These are phyloP conservation scores for Tychaedon coryphoeus DNA, from an alignment of 2,113 vertebrate genomes.

Conservation along the genomic window DNA sequence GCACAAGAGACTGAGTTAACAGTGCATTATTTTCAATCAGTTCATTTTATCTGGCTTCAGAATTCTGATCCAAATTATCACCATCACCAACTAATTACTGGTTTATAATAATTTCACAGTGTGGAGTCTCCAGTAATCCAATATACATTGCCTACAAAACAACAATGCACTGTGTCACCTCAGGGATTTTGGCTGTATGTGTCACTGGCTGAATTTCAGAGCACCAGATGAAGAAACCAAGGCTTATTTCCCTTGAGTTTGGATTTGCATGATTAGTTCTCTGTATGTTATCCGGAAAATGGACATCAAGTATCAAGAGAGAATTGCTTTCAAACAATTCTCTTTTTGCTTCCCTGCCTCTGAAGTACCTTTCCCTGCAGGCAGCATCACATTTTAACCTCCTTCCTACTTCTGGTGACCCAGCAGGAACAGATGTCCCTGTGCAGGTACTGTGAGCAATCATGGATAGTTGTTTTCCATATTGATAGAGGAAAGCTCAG, in stretches of 20 bases:
- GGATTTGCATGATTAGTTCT: constrained; percentile 58
- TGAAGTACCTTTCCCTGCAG: constrained; percentile 13
- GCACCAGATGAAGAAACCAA: constrained; percentile 40
- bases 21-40: constrained; percentile 23
- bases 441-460: not conserved
- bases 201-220: constrained; percentile 45
- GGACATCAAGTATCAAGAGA: constrained; percentile 14
- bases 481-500: not conserved
- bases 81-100: constrained; percentile 35
- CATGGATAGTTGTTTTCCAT: not conserved
- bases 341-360: not conserved
- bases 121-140: constrained; percentile 26
- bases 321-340: not conserved
- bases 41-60: not conserved
- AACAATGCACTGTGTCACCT: constrained; percentile 1
- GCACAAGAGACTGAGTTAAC: not conserved
- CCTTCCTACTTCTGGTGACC: not conserved
- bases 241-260: constrained; percentile 49
- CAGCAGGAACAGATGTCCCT: not conserved
- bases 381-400: not conserved
- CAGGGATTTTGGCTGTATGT: not conserved
- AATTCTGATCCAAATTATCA: constrained; percentile 45
- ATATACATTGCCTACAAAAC: not conserved
- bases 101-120: constrained; percentile 51
- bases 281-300: not conserved